Evolutionary conservation across 1,140 invertebrate species (phyloP).

Genomic region (Zaprionus taronus): DNA sequence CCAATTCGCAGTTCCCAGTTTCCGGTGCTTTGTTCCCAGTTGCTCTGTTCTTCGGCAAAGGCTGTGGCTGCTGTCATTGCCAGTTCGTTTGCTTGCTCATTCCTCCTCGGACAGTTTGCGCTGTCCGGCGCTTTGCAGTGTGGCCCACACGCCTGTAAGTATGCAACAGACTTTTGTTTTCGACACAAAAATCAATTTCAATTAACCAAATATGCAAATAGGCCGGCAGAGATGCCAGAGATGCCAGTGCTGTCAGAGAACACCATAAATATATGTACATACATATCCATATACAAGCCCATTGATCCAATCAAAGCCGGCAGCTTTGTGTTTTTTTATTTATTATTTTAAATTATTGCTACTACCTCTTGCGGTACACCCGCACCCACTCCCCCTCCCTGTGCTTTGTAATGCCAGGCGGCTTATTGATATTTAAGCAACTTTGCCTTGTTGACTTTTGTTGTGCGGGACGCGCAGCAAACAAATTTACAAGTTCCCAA

Average conservation of each 20-base stretch:
- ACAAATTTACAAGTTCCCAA: conserved; percentile 70
- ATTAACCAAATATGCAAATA: conserved; percentile 74
- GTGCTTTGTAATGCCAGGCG: conserved; percentile 13
- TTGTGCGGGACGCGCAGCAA: conserved; percentile 41
- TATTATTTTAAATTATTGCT: conserved; percentile 6
- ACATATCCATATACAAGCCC: conserved; percentile 18
- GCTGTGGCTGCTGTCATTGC: neutral
- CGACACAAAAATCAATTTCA: conserved; percentile 71
- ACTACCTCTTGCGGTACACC: neutral
- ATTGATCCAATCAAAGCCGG: conserved; percentile 25
- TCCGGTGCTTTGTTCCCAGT: neutral
- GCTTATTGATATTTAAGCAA: conserved; percentile 63
- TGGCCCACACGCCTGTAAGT: conserved; percentile 16
- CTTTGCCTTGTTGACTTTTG: conserved; percentile 63
- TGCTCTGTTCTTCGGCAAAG: neutral
- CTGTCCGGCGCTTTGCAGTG: neutral
- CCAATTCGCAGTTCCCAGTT: neutral
- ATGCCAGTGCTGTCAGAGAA: neutral
- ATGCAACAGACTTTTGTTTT: conserved; percentile 30
- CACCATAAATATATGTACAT: conserved; percentile 24
- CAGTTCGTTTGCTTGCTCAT: neutral
- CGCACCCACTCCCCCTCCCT: neutral
- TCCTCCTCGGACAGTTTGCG: neutral
- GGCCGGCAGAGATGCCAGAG: neutral
- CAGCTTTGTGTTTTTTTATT: neutral